phyloP scores from a whole-genome alignment of 2,888 invertebrate genomes.

The Pemphredon lugubris region DNA sequence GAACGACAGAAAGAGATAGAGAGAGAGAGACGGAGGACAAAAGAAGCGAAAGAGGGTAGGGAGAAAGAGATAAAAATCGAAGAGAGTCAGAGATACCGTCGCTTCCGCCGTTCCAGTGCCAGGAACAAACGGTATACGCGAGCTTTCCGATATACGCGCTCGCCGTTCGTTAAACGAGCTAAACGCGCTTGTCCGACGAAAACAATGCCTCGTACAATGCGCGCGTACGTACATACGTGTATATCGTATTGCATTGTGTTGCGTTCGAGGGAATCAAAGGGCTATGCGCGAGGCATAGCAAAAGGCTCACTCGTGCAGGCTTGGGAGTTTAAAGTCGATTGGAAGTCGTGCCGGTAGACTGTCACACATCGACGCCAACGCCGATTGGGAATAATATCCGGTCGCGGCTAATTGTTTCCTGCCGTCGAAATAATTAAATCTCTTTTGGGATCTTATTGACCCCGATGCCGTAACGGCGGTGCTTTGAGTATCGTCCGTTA shows the following conservation, averaged over 20 bases:
- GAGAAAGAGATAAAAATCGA: conserved; percentile 45
- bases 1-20: not conserved
- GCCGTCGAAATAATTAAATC: conserved; percentile 61
- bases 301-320: conserved; percentile 25
- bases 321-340: conserved; percentile 34
- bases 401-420: conserved; percentile 73
- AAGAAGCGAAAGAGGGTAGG: not conserved
- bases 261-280: conserved; percentile 64
- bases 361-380: conserved; percentile 26
- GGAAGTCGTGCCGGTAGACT: conserved; percentile 21
- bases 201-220: conserved; percentile 70
- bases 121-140: conserved; percentile 64
- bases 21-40: not conserved
- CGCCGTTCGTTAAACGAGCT: conserved; percentile 68
- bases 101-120: conserved; percentile 62
- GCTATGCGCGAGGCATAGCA: conserved; percentile 62
- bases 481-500: no score
- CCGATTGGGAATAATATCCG: conserved; percentile 67
- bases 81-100: conserved; percentile 53
- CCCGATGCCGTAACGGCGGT: conserved; percentile 10
- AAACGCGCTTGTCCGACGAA: conserved; percentile 66
- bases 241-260: no score
- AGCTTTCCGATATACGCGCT: conserved; percentile 59
- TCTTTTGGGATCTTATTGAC: conserved; percentile 43
- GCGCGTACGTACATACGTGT: no score